Base-by-base conservation (phyloP, 2,888 invertebrate genomes). In the Chaetogeoica ovagalla region DNA sequence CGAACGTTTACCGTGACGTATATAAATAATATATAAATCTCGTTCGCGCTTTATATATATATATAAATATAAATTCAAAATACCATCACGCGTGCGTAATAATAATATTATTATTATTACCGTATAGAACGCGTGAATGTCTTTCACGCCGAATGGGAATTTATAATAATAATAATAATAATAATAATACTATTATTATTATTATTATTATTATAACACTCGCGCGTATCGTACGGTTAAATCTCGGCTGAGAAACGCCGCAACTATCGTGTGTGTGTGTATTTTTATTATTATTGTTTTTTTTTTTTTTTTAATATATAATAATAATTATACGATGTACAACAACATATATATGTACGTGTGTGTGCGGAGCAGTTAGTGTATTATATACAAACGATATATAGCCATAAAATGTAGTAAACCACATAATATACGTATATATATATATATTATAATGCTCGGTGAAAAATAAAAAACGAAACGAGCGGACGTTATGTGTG, bases 211-310 rank as follows among this genome's bases (percentile, higher is more conserved):
- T 30, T 30, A 30, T 30, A 30, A 30, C 2, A 30, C 30, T 30
- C 30, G 30, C 21, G 23, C 4, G 15, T 72, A 72, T 72, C 72
- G 63, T 63, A 63, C 73, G 63, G 73, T 55, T 63, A 74, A 63
- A 74, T 74, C 73, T 74, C 37, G 17, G 52, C 30, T 30, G 30
- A 62, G 60, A 59, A 72, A 62, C 23, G 19, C 60, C 17, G n/a
- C n/a, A 72, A 63, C 73, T 48, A 52, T 23, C 30, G 62, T 55
- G 30, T 21, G n/a, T 43, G 43, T 43, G 43, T 9, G 43, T 43
- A 43, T 43, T 43, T 43, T 43, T 9, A 43, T 43, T 43, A 43
- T 43, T n/a, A n/a, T n/a, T n/a, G n/a, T n/a, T n/a, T 9, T 7
- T 43, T 43, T 43, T 9, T 9, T 7, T 43, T 43, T 43, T 9